A percentile compares a stretch with the other conserved stretches of the same genome.
phyloP scores from a whole-genome alignment of 2,797 vertebrate species.

The Leptoclinus maculatus region DNA sequence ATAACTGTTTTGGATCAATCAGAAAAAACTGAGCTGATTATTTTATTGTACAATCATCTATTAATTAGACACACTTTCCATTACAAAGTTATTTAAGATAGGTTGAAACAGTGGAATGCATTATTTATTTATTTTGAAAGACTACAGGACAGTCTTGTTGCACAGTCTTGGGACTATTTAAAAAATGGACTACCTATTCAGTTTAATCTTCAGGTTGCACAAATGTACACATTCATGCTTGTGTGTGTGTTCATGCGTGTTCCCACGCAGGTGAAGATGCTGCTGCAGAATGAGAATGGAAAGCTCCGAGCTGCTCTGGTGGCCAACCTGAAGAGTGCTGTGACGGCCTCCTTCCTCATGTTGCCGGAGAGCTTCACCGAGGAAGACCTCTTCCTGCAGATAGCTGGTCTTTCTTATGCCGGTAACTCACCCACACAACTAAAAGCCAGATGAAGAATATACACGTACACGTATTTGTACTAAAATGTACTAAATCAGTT shows the following conservation, averaged over 20 bases:
- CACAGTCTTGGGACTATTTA: background rate
- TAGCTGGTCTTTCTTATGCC: slow-evolving; percentile 94
- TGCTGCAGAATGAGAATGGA: slow-evolving; percentile 88
- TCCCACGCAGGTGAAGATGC: slow-evolving; percentile 88
- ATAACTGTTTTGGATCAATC: background rate
- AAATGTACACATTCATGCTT: background rate
- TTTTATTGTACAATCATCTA: background rate
- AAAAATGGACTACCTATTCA: background rate
- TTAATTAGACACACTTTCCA: background rate
- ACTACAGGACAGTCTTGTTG: background rate
- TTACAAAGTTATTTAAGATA: background rate
- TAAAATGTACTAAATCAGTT: background rate
- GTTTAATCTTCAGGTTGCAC: background rate
- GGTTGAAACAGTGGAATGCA: background rate
- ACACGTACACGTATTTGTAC: background rate
- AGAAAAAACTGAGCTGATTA: background rate
- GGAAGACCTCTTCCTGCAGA: slow-evolving; percentile 93
- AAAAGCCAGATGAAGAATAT: background rate
- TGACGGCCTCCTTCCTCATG: slow-evolving; percentile 94
- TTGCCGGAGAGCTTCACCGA: slow-evolving; percentile 95
- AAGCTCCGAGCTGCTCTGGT: slow-evolving; percentile 87
- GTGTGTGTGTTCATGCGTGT: background rate
- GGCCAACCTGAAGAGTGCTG: slow-evolving; percentile 92
- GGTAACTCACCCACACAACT: slow-evolving; percentile 75
- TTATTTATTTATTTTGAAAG: background rate